Evolutionary conservation across 2,113 vertebrate genomes (phyloP), one percentile per base, ranked within the genome.

Genomic region (Toxotes chatareus): DNA sequence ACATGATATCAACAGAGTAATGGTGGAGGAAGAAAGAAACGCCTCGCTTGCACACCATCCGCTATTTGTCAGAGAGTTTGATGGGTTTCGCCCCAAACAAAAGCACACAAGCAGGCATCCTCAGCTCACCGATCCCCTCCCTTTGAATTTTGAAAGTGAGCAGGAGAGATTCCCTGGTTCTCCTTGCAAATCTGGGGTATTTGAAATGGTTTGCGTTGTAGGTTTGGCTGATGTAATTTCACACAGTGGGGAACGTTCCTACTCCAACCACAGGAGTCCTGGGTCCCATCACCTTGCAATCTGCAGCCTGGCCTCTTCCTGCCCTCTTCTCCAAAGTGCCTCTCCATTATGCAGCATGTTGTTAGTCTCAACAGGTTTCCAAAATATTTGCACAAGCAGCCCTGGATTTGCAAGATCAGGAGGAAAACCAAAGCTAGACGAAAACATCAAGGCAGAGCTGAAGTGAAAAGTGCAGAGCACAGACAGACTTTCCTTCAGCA

Each of bases 1-100:
- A 62, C 84, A 86, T 66, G 78, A 83, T 86, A 83, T 64, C 84
- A 90, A 42, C 75, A 47, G 71, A 57, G 73, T 55, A 59, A 85
- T 73, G 65, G 74, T 51, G 36, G 66, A 36, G 79, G 67, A 62
- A 68, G 70, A 77, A 87, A 85, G 38, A 80, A 80, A 74, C 60
- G 72, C 68, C 66, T 87, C 9, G 4, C 63, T 79, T 32, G 71
- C 78, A 73, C 72, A 62, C 67, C 19, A 78, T 70, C 68, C 78
- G 70, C 81, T 83, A 80, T 78, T 89, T 76, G 55, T 88, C 76
- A 80, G 64, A 72, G 23, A 60, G 61, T 79, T 86, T 73, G 76
- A 87, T 73, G 34, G 47, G 82, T 86, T 83, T 57, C 3, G 7
- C 62, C 68, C 68, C 76, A 72, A 68, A 85, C 73, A 86, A 84